phyloP scores from a whole-genome alignment of 2,797 vertebrate species.

The Hephaestus fuliginosus region DNA sequence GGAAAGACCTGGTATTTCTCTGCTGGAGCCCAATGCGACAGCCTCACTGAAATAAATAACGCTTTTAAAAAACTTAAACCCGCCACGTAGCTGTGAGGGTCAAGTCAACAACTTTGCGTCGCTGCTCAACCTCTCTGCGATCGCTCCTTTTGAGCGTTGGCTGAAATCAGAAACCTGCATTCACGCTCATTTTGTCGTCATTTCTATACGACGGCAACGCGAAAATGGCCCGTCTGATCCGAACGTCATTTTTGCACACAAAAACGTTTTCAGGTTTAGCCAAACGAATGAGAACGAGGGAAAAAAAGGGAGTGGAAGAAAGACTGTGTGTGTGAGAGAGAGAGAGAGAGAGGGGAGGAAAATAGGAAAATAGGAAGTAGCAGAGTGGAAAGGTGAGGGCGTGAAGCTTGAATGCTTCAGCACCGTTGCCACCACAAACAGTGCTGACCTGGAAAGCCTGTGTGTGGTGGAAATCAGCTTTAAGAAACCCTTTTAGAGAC shows the following conservation, averaged over 20 bases:
- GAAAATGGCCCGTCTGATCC: not conserved
- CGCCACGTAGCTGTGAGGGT: not conserved
- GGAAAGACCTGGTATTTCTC: not conserved
- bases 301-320: not conserved
- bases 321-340: slow-evolving; percentile 13
- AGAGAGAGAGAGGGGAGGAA: slow-evolving; percentile 38
- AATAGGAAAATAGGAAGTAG: slow-evolving; percentile 59
- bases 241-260: slow-evolving; percentile 13
- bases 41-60: not conserved
- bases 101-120: not conserved
- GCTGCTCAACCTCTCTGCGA: not conserved
- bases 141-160: not conserved
- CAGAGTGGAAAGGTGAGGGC: slow-evolving; percentile 78
- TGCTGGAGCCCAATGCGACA: not conserved
- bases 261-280: slow-evolving; percentile 29
- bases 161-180: slow-evolving; percentile 4
- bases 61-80: not conserved
- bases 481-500: slow-evolving; percentile 78
- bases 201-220: not conserved
- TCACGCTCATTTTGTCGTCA: not conserved
- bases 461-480: slow-evolving; percentile 74
- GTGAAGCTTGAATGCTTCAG: slow-evolving; percentile 77
- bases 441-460: slow-evolving; percentile 77
- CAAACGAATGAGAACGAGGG: not conserved
- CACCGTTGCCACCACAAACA: slow-evolving; percentile 73